phyloP scores from a whole-genome alignment of 2,797 vertebrate species.

The Todus mexicanus region DNA sequence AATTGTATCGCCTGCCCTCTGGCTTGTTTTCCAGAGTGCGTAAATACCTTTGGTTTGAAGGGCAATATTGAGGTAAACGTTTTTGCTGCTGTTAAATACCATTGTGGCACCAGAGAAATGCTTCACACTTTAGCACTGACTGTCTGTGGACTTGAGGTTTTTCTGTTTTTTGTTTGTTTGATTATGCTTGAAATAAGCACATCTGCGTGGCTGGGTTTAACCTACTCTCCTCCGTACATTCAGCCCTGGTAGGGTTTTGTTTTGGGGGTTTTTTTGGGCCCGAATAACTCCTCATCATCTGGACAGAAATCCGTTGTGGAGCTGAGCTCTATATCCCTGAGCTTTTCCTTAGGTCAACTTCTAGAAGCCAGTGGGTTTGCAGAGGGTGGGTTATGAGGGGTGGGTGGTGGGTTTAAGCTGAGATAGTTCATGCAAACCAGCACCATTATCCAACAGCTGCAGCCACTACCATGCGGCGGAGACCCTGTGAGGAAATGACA shows the following conservation, averaged over 20 bases:
- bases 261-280: neutral
- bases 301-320: neutral
- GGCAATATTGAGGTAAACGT: neutral
- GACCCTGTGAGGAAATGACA: neutral
- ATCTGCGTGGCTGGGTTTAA: neutral
- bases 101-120: neutral
- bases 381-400: fast-evolving
- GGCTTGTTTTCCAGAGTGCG: neutral
- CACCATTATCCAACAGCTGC: neutral
- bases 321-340: fast-evolving
- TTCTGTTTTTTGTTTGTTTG: neutral
- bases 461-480: neutral
- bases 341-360: neutral
- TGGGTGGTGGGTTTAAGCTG: neutral
- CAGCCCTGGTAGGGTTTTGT: neutral
- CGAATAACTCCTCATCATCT: neutral
- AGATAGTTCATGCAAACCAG: neutral
- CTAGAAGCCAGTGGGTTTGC: neutral
- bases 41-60: conserved; percentile 15
- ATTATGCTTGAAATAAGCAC: neutral
- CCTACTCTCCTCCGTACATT: fast-evolving
- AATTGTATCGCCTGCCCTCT: neutral
- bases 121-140: neutral
- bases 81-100: conserved; percentile 10
- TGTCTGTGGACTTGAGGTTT: neutral